Base-by-base conservation (phyloP, 2,888 invertebrate species). In the Euproctis similis region DNA sequence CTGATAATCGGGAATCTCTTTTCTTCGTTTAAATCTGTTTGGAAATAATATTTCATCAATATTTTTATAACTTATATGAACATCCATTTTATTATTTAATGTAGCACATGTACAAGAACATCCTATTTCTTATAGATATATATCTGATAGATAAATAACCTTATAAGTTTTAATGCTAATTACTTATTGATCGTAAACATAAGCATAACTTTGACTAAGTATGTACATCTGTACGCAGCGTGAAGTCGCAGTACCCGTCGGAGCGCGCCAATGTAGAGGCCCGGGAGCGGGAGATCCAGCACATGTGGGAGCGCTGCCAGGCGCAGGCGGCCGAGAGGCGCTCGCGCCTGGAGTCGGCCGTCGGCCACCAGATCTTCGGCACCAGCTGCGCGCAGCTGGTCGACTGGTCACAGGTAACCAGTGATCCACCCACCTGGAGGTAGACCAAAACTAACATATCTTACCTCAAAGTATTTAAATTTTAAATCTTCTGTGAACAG, bases 311-410 rank as follows among this genome's bases (percentile, higher is more conserved):
- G 47, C 90, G 93, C 53, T 92, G 98, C 25, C 88, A 92, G 71
- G 90, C 89, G 14, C 95, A 95, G 62, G 97, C 97, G 0, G 87
- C 89, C 6, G 93, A 95, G 51, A 85, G 97, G 1, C 88, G 96
- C 43, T 89, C 90, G 1, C 86, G 95, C 24, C 87, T 99, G 16
- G 96, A 97, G 73, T 95, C 95, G 59, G 96, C 97, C 1, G 97
- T 98, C 2, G 98, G 98, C 0, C 93, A 95, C 61, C 97, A 98
- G 72, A 94, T 97, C 59, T 96, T 97, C 72, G 92, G 92, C 59
- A 92, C 90, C 59, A 94, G 94, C 62, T 91, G 93, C 7, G 91
- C 92, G 46, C 93, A 91, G 30, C 80, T 95, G 31, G 77, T 93
- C n/a, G 89, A 88, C 35, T 96, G 96, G 95, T 88, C 94, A 4